Conservation (phyloP, 2,113 vertebrate genomes). For the Accipiter cooperii region DNA sequence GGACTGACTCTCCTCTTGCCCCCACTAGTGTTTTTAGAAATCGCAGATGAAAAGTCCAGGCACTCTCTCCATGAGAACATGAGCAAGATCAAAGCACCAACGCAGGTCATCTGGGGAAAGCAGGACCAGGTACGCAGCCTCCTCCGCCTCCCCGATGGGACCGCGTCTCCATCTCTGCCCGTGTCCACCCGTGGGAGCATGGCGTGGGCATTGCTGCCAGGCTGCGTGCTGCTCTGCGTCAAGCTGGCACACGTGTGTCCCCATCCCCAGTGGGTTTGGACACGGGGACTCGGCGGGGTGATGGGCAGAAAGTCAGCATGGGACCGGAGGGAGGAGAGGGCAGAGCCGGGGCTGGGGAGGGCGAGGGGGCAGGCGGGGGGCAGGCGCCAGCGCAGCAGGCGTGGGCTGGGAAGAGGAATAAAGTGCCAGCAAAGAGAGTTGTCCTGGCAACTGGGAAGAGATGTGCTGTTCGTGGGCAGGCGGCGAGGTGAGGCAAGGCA, state of each 20-base stretch:
- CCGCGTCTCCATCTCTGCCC: background rate
- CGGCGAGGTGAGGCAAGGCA: background rate
- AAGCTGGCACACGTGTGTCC: background rate
- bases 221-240: rapidly evolving
- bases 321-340: background rate
- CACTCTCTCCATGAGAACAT: slow-evolving; percentile 82
- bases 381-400: background rate
- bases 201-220: background rate
- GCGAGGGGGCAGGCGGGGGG: background rate
- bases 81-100: slow-evolving; percentile 81
- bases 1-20: slow-evolving; percentile 13
- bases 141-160: background rate
- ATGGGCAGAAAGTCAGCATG: background rate
- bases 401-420: background rate
- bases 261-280: background rate
- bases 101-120: slow-evolving; percentile 92
- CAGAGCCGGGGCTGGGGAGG: background rate
- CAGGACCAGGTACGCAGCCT: slow-evolving; percentile 83
- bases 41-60: slow-evolving; percentile 79
- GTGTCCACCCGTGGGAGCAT: rapidly evolving
- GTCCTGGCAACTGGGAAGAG: background rate
- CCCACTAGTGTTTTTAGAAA: slow-evolving; percentile 84
- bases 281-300: background rate
- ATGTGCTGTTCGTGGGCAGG: background rate
- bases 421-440: background rate